Evolutionary conservation across 2,888 invertebrate genomes (phyloP).

Genomic region (Idaea dimidiata): DNA sequence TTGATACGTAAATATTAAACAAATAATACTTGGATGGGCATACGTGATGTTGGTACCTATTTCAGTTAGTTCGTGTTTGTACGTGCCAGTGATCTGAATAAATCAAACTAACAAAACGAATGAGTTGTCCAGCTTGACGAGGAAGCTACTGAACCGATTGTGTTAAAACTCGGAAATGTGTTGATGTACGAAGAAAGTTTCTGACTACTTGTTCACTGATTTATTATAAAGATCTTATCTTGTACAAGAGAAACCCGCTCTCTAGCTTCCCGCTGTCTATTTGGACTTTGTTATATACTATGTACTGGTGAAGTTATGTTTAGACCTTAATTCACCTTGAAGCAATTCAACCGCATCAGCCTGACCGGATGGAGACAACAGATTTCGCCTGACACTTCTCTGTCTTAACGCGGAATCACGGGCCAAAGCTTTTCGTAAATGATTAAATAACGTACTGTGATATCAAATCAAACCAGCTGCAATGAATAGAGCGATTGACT

Average conservation of each 20-base stretch:
- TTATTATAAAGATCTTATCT: too few species aligned
- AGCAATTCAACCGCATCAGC: too few species aligned
- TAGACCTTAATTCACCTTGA: too few species aligned
- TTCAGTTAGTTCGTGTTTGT: background rate
- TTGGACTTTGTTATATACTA: too few species aligned
- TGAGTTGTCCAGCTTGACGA: background rate
- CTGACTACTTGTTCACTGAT: too few species aligned
- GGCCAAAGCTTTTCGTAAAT: background rate
- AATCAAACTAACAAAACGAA: background rate
- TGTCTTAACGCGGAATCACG: background rate
- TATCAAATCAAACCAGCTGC: constrained; percentile 45
- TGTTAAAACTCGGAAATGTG: background rate
- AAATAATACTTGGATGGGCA: background rate
- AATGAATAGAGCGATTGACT: constrained; percentile 56
- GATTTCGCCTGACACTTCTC: too few species aligned
- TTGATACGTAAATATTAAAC: background rate
- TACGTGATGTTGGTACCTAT: background rate
- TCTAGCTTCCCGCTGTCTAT: too few species aligned
- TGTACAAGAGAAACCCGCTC: too few species aligned
- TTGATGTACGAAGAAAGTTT: too few species aligned
- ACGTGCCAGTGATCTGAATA: background rate
- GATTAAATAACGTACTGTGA: background rate
- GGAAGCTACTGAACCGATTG: background rate
- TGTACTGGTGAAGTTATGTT: too few species aligned
- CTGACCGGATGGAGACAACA: too few species aligned